Base-by-base conservation (phyloP, 2,797 vertebrate genomes). In the Bradypodion pumilum region DNA sequence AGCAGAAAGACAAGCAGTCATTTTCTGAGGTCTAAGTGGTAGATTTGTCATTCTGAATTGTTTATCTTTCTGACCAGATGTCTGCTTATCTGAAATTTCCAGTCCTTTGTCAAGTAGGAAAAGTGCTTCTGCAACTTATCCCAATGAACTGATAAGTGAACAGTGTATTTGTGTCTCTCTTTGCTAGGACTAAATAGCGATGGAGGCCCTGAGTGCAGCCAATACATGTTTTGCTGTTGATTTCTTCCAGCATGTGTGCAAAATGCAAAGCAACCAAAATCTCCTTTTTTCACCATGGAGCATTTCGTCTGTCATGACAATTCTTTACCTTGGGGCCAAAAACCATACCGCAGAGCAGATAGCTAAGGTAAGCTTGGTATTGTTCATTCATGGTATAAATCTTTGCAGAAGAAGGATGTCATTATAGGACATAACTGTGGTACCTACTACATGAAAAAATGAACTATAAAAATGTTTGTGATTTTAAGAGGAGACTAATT, bases 231-330 rank as follows among this genome's bases (percentile, higher is more conserved):
- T 96, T 87, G 95, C 95, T 69, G 89, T 96, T 0, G 93, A 95
- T 62, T 92, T 96, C 78, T 95, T 96, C 86, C 95, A 94, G 77
- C 87, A 91, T 1, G 70, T 95, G 7, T 91, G 86, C 74, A 89
- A 91, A 68, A 63, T 78, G 29, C 87, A 80, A 25, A 8, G 78
- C 27, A 73, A 80, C 15, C 90, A 90, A 63, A 96, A 96, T 66
- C 84, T 96, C 90, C 95, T 96, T n/a, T 91, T 96, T 62, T 95
- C 92, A 25, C 96, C 96, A 0, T 92, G 90, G 86, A 94, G 94
- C 78, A 89, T 96, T 88, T 95, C 95, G 0, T 93, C 93, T 75
- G 84, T 94, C 10, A 29, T 96, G 90, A 95, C 93, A 52, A 75
- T 91, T 72, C 85, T 94, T 85, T 95, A 94, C 85, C 87, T 96